Conservation (phyloP, 2,888 invertebrate species). For the Rhaphigaster nebulosa region DNA sequence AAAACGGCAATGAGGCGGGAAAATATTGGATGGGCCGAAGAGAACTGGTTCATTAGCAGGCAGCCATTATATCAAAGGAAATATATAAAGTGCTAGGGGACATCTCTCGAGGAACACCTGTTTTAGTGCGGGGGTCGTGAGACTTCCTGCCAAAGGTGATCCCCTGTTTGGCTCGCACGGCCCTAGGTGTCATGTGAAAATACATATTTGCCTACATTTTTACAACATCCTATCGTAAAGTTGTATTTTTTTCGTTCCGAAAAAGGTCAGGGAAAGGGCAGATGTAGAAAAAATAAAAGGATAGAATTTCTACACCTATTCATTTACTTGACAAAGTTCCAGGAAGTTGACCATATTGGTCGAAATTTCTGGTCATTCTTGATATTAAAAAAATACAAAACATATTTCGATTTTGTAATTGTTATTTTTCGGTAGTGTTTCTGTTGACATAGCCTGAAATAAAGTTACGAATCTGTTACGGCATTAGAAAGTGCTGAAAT, state of each 20-base stretch:
- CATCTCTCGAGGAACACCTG: constrained; percentile 8
- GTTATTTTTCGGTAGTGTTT: too few relatives aligned
- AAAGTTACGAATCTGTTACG: too few relatives aligned
- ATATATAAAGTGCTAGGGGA: constrained; percentile 36
- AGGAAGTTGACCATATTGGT: background rate
- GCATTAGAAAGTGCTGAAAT: too few relatives aligned
- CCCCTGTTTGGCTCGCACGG: constrained; percentile 1
- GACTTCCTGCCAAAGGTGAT: constrained; percentile 33
- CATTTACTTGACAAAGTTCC: background rate
- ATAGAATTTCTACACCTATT: background rate
- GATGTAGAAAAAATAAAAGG: background rate
- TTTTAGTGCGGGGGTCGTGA: constrained; percentile 18
- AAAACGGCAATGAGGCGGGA: constrained; percentile 27
- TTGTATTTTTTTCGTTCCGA: background rate
- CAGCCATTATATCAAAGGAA: constrained; percentile 21
- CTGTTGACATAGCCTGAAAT: too few relatives aligned
- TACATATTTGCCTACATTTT: constrained; percentile 41
- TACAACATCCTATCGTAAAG: constrained; percentile 39
- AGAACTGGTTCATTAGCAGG: constrained; percentile 24
- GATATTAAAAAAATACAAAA: background rate
- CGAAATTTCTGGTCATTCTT: background rate
- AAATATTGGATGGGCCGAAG: constrained; percentile 10
- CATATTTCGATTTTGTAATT: background rate
- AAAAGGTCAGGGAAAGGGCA: constrained; percentile 37
- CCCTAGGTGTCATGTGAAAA: constrained; percentile 42